Evolutionary conservation across 2,888 invertebrate genomes (phyloP).

Genomic region (Aphrophora alni): DNA sequence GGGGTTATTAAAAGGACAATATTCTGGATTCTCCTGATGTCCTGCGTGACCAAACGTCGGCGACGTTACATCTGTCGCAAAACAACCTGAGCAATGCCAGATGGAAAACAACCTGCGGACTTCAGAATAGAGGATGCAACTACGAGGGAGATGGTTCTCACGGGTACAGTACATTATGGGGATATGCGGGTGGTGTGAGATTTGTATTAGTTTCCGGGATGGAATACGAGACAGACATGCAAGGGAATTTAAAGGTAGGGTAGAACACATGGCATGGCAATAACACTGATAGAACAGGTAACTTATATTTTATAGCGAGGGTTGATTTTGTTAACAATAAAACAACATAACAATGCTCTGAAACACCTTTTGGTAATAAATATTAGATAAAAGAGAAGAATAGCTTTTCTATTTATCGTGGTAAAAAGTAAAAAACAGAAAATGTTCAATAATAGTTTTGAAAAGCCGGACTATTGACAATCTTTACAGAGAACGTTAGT

Average conservation of each 20-base stretch:
- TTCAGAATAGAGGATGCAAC: neutral
- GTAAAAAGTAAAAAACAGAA: too few relatives aligned
- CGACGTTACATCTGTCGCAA: too few relatives aligned
- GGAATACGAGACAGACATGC: neutral
- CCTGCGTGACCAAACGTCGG: neutral
- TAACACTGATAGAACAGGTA: neutral
- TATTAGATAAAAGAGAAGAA: too few relatives aligned
- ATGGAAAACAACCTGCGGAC: neutral
- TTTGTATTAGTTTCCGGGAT: neutral
- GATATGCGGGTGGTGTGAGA: constrained; percentile 3
- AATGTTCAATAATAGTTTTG: too few relatives aligned
- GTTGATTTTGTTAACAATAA: too few relatives aligned
- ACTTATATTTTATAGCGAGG: too few relatives aligned
- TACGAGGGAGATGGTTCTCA: neutral
- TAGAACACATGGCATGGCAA: neutral
- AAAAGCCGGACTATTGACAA: too few relatives aligned
- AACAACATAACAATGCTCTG: too few relatives aligned
- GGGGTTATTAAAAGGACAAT: neutral
- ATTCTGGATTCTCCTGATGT: neutral
- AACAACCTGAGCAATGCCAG: too few relatives aligned
- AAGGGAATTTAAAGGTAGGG: neutral
- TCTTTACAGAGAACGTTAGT: too few relatives aligned
- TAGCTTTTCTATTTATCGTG: too few relatives aligned
- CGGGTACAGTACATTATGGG: neutral
- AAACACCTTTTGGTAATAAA: too few relatives aligned